A percentile compares a stretch with the other conserved stretches of the same genome.
These are phyloP conservation scores for Drosophila paucipuncta DNA, from an alignment of 2,888 invertebrate genomes.

Conservation along the genomic window DNA sequence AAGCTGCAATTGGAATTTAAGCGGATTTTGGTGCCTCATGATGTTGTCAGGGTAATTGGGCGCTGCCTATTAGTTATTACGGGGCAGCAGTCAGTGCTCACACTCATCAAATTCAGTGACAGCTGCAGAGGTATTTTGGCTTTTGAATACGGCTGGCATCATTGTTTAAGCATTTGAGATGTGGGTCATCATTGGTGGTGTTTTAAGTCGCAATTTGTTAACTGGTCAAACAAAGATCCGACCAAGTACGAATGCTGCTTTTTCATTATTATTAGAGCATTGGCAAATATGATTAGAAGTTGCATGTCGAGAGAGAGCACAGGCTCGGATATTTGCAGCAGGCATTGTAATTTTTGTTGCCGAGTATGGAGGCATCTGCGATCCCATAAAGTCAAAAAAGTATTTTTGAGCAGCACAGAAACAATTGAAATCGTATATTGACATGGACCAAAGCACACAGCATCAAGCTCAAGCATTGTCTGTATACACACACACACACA, in stretches of 20 bases:
- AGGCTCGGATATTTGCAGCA: neutral
- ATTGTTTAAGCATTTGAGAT: neutral
- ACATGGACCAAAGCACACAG: neutral
- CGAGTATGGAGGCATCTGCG: neutral
- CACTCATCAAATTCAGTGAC: neutral
- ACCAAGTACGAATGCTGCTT: too few relatives aligned
- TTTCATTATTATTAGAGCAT: neutral
- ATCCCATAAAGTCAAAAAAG: neutral
- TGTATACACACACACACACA: neutral
- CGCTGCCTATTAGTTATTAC: conserved; percentile 38
- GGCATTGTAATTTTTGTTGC: neutral
- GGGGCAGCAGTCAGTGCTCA: conserved; percentile 1
- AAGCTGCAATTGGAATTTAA: conserved; percentile 57
- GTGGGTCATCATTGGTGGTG: neutral
- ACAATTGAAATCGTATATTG: neutral
- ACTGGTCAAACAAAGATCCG: neutral
- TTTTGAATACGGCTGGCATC: neutral
- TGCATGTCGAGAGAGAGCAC: too few relatives aligned
- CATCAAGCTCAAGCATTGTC: neutral
- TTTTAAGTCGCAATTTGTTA: neutral
- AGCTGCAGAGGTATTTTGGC: neutral
- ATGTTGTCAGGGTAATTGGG: conserved; percentile 53
- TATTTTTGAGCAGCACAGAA: neutral
- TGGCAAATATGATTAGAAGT: neutral
- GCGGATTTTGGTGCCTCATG: conserved; percentile 49